Base-by-base conservation (phyloP, 2,113 vertebrate genomes). In the Limanda limanda region DNA sequence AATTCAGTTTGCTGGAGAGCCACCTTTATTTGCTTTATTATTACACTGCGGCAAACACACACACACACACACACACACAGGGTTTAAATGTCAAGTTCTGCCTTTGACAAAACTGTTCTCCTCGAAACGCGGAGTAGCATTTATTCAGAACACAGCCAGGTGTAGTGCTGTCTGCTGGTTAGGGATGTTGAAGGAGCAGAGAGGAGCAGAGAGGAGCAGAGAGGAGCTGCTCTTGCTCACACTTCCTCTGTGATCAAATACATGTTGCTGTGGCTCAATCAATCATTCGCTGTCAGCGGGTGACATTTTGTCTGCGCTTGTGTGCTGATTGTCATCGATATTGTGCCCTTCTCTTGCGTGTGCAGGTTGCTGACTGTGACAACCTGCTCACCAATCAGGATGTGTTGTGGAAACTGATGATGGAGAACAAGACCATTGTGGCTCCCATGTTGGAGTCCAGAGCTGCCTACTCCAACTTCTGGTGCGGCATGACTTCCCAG, bases 401-500 rank as follows among this genome's bases (percentile, higher is more conserved):
- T 77, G 95, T 95, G 6, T 88, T 99, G 83, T 94, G 91, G 91
- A 94, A 96, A 78, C 74, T 99, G 94, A 98, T 99, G 61, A 94
- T 83, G n/a, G 97, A 98, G 76, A 98, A 99, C 86, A 96, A 95
- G 89, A 99, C 97, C 0, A 71, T 98, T 13, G 95, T 96, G 71
- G 95, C 97, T 0, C 97, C 97, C 0, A 98, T 99, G 97, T 91
- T 99, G 14, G 97, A 98, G 86, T 99, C 97, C 73, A 96, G 96
- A 78, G 94, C 95, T 0, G 94, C 97, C 0, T 98, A 99, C 78
- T 99, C 97, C 8, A 99, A 98, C 91, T 99, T 96, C 94, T 99
- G 97, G 97, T 97, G 97, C 13, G 97, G 97, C 79, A 98, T 99
- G 93, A 98, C 97, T 1, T 96, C 97, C 20, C 96, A 98, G 97